phyloP scores from a whole-genome alignment of 2,888 invertebrate species.

The Harmothoe impar region DNA sequence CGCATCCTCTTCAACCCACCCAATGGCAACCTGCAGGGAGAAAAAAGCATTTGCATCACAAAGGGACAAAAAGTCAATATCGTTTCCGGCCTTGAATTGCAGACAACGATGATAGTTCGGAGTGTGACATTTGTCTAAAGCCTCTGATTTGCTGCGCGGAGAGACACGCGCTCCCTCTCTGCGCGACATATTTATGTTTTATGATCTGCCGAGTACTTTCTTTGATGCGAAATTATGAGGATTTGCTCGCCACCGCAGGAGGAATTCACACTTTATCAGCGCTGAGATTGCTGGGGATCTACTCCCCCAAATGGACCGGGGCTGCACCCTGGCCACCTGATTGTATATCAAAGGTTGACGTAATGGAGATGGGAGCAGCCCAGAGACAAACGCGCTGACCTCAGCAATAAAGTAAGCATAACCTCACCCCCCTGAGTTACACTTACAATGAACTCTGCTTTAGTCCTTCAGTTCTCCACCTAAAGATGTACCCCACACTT shows the following conservation, averaged over 20 bases:
- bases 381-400: slow-evolving; percentile 53
- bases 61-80: slow-evolving; percentile 19
- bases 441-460: background rate
- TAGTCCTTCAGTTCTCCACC: background rate
- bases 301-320: slow-evolving; percentile 23
- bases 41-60: background rate
- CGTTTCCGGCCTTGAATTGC: background rate
- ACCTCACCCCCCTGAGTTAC: background rate
- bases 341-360: slow-evolving; percentile 54
- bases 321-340: background rate
- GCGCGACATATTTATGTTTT: slow-evolving; percentile 3
- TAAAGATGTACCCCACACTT: background rate
- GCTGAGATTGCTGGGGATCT: background rate
- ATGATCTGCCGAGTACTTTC: slow-evolving; percentile 13
- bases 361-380: slow-evolving; percentile 22
- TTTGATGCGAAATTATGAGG: slow-evolving; percentile 43
- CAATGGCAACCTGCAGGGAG: background rate
- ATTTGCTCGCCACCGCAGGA: background rate
- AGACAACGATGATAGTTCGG: background rate
- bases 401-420: slow-evolving; percentile 8
- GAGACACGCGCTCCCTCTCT: background rate
- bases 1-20: too few species aligned
- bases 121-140: slow-evolving; percentile 9
- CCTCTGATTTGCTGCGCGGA: background rate
- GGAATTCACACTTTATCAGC: slow-evolving; percentile 26